Conservation (phyloP, 2,888 invertebrate species). For the Ochropleura leucogaster region DNA sequence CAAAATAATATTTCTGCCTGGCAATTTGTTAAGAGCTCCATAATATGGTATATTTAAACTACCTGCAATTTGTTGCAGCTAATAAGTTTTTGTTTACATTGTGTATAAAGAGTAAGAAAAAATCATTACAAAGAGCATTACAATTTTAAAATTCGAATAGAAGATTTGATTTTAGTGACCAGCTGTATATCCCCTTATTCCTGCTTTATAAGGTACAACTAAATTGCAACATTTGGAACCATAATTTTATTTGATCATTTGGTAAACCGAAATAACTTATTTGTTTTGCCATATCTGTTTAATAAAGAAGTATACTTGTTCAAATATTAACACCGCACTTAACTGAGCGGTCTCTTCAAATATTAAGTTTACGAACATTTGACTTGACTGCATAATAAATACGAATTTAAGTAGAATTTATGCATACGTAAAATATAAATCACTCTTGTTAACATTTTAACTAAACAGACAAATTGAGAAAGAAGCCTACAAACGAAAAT, state of each 20-base stretch:
- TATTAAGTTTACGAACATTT: constrained; percentile 5
- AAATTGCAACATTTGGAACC: not conserved
- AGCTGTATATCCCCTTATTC: not conserved
- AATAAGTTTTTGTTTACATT: constrained; percentile 35
- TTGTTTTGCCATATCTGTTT: not conserved
- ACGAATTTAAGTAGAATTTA: not conserved
- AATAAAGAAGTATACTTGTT: not conserved
- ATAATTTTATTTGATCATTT: constrained; percentile 4
- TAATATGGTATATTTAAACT: constrained; percentile 11
- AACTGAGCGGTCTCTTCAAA: constrained; percentile 28
- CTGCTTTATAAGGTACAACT: not conserved
- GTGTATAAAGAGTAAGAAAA: not conserved
- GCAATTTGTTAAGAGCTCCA: not conserved
- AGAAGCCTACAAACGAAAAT: not conserved
- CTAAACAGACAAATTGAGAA: not conserved
- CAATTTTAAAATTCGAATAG: not conserved
- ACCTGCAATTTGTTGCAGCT: constrained; percentile 20
- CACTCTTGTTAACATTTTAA: not conserved
- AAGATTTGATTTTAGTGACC: not conserved
- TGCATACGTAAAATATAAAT: not conserved
- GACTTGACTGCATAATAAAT: not conserved
- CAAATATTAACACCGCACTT: constrained; percentile 36
- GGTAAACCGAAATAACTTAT: not conserved
- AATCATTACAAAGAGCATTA: not conserved
- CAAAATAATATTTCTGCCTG: not conserved